Evolutionary conservation across 1,140 invertebrate genomes (phyloP), one percentile per base, ranked within the genome.

Genomic region (Geopemphigus sp.): DNA sequence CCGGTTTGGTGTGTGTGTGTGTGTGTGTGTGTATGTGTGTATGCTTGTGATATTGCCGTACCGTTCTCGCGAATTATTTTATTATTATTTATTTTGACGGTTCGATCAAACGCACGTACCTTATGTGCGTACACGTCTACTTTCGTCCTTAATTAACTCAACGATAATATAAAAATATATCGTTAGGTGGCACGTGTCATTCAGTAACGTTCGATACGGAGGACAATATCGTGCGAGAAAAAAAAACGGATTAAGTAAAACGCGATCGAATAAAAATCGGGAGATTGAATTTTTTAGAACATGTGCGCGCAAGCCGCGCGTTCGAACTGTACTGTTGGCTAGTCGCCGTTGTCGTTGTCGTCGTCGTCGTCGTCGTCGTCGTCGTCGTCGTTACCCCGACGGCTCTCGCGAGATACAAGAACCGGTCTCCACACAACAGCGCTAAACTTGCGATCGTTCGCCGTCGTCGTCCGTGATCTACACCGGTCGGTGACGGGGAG

Each of bases 1-100:
- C 74, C 74, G 74, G 74, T 78, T 78, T 78, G 61, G 24, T 54
- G 68, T 54, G 24, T 32, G 32, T n/a, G n/a, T n/a, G n/a, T n/a
- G n/a, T n/a, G n/a, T n/a, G n/a, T n/a, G n/a, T n/a, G n/a, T n/a
- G n/a, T n/a, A n/a, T n/a, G n/a, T n/a, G n/a, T n/a, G n/a, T n/a
- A n/a, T 61, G 29, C 39, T 5, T 61, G 26, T 32, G 17, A 32
- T 63, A 63, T 63, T 29, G 22, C n/a, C 22, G 0, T 5, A 12
- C n/a, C 39, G 64, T 68, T n/a, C n/a, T 22, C 57, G 57, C 12
- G 1, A 50, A 50, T 6, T 12, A 12, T 50, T 8, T 50, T 12
- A 50, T 39, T 39, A 39, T 39, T 39, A n/a, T n/a, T n/a, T n/a
- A n/a, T n/a, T n/a, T n/a, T n/a, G n/a, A n/a, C n/a, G n/a, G n/a